Conservation (phyloP, 2,888 invertebrate genomes). For the Galeopsomyia nigrocyanea region DNA sequence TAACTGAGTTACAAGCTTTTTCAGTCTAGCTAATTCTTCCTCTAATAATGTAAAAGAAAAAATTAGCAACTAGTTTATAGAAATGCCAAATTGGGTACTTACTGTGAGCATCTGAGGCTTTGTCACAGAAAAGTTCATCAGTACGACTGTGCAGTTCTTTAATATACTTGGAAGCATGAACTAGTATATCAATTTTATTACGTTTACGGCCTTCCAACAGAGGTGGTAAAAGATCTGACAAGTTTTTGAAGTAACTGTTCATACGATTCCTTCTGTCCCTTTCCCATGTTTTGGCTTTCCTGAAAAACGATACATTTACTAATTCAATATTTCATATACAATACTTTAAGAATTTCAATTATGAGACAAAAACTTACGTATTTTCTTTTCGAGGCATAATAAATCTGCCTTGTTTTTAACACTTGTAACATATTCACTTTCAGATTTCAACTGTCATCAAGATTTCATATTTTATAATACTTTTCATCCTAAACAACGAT, state of each 20-base stretch:
- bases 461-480: background rate
- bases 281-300: constrained; percentile 80
- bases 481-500: too few species aligned
- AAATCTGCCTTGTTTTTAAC: constrained; percentile 57
- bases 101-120: constrained; percentile 65
- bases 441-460: constrained; percentile 7
- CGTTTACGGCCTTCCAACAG: constrained; percentile 73
- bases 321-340: constrained; percentile 7
- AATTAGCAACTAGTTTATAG: constrained; percentile 15
- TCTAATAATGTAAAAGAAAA: constrained; percentile 53
- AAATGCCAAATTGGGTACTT: constrained; percentile 44
- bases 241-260: constrained; percentile 71
- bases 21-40: constrained; percentile 64
- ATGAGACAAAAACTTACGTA: constrained; percentile 58
- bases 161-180: constrained; percentile 66
- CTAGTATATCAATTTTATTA: constrained; percentile 71
- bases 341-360: constrained; percentile 11
- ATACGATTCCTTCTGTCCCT: constrained; percentile 77
- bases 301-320: constrained; percentile 59
- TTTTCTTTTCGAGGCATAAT: constrained; percentile 68
- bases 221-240: constrained; percentile 71
- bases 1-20: constrained; percentile 63
- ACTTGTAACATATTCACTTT: constrained; percentile 48
- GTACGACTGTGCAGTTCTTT: constrained; percentile 65
- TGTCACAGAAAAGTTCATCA: constrained; percentile 61